A percentile compares a stretch with the other conserved stretches of the same genome.
Conservation (phyloP, 2,888 invertebrate species). For the Bedellia somnulentella region DNA sequence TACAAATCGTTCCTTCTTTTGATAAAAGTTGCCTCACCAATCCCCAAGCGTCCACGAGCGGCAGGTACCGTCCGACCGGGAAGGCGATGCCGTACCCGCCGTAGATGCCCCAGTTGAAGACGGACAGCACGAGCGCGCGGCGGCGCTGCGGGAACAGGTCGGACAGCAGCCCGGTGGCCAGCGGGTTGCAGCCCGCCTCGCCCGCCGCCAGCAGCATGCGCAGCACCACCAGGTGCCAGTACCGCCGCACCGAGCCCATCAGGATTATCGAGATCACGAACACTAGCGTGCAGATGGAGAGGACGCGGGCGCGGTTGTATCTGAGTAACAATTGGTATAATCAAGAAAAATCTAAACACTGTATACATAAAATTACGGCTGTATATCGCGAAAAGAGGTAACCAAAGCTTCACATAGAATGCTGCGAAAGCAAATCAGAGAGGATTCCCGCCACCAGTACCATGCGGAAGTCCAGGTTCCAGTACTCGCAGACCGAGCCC, state of each 20-base stretch:
- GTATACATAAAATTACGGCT: neutral
- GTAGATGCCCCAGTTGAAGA: slow-evolving; percentile 96
- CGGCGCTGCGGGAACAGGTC: slow-evolving; percentile 81
- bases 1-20: too few relatives aligned
- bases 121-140: slow-evolving; percentile 85
- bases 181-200: slow-evolving; percentile 85
- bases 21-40: too few relatives aligned
- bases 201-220: slow-evolving; percentile 87
- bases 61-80: slow-evolving; percentile 86
- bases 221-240: slow-evolving; percentile 87
- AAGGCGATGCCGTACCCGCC: slow-evolving; percentile 92
- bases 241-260: slow-evolving; percentile 82
- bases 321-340: slow-evolving; percentile 17
- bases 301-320: slow-evolving; percentile 72
- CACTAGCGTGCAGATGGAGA: slow-evolving; percentile 75
- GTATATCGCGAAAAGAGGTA: too few relatives aligned
- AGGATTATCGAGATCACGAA: slow-evolving; percentile 82
- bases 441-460: slow-evolving; percentile 81
- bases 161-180: slow-evolving; percentile 81
- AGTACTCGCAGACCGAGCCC: slow-evolving; percentile 82
- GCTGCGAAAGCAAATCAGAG: too few relatives aligned
- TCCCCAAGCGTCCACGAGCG: slow-evolving; percentile 71
- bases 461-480: slow-evolving; percentile 87
- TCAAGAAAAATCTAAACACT: too few relatives aligned
- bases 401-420: too few relatives aligned